phyloP scores from a whole-genome alignment of 2,113 vertebrate genomes.

The Phylloscopus trochiloides region DNA sequence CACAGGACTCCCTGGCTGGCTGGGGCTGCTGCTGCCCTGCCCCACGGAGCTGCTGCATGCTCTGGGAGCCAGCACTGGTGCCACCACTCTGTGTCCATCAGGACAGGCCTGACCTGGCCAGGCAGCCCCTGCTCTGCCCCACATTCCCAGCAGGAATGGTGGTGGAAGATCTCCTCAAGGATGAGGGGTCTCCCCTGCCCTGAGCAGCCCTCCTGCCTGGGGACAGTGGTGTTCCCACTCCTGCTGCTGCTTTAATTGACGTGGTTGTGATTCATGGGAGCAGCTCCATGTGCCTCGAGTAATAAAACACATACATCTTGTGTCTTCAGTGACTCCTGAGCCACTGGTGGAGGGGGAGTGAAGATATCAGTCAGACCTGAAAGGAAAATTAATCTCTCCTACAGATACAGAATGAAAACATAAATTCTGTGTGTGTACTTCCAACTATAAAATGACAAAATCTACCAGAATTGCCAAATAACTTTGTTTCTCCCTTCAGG shows the following conservation, averaged over 20 bases:
- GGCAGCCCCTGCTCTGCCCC: not conserved
- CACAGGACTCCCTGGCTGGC: not conserved
- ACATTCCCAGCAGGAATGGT: not conserved
- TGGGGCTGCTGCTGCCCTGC: not conserved
- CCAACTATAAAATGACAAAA: not conserved
- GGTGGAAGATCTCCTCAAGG: not conserved
- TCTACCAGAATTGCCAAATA: not conserved
- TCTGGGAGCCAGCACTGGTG: not conserved
- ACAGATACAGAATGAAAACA: not conserved
- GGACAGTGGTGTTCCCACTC: not conserved
- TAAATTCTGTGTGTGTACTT: not conserved
- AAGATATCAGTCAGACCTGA: not conserved
- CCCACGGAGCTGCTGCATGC: accelerated
- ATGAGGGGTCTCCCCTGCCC: not conserved
- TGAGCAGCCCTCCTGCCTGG: not conserved
- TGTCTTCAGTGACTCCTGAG: not conserved
- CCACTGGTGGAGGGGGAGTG: not conserved
- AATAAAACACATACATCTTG: slow-evolving; percentile 23
- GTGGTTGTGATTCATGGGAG: not conserved
- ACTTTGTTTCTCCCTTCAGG: not conserved
- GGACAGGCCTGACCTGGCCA: not conserved
- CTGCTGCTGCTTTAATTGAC: not conserved
- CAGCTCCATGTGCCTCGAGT: not conserved
- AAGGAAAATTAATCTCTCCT: not conserved
- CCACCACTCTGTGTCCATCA: not conserved